phyloP scores from a whole-genome alignment of 2,888 invertebrate genomes.

The Rosalia funebris region DNA sequence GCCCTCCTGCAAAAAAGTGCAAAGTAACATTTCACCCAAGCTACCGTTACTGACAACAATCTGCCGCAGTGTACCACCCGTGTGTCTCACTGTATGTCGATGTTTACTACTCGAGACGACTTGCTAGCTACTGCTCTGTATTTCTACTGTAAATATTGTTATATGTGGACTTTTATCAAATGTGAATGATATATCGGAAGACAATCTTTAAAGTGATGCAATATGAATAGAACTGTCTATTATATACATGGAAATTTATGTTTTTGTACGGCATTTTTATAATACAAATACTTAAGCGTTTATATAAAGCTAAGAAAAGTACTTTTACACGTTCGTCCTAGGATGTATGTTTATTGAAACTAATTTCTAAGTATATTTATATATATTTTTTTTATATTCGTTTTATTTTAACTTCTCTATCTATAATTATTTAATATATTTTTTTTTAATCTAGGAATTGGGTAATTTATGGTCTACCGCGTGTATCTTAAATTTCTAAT shows the following conservation, averaged over 20 bases:
- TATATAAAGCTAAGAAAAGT: not conserved
- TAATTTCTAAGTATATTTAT: too few relatives aligned
- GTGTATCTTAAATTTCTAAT: too few relatives aligned
- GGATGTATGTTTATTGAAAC: not conserved
- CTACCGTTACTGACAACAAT: constrained; percentile 48
- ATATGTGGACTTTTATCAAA: constrained; percentile 48
- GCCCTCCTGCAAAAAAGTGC: constrained; percentile 43
- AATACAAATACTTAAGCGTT: constrained; percentile 15
- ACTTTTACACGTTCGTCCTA: too few relatives aligned
- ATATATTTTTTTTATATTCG: too few relatives aligned
- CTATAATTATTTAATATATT: too few relatives aligned
- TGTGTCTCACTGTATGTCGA: constrained; percentile 55
- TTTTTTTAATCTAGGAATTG: too few relatives aligned
- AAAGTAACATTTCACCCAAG: constrained; percentile 24
- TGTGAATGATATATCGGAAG: constrained; percentile 48
- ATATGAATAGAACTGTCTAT: constrained; percentile 45
- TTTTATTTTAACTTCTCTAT: too few relatives aligned
- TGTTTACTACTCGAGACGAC: constrained; percentile 59
- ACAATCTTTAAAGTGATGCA: constrained; percentile 60
- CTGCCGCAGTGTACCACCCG: constrained; percentile 55
- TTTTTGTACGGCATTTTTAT: constrained; percentile 32
- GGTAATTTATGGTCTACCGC: too few relatives aligned
- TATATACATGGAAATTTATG: constrained; percentile 35
- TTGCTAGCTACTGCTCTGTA: constrained; percentile 50
- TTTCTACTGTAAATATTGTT: constrained; percentile 48